Conservation (phyloP, 2,113 vertebrate species). For the Melanostigma gelatinosum region DNA sequence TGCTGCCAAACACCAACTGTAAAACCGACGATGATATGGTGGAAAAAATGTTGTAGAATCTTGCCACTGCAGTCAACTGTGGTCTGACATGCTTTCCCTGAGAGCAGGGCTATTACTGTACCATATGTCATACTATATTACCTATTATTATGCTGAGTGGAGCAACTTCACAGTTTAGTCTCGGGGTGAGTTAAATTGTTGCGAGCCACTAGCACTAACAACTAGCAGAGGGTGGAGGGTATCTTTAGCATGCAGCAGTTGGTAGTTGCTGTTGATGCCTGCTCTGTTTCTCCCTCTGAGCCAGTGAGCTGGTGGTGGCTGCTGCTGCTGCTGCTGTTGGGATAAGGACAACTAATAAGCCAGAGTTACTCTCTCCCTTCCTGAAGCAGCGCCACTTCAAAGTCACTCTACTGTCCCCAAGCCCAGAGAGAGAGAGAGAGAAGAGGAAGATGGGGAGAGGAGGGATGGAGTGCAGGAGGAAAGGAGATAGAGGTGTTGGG, state of each 20-base stretch:
- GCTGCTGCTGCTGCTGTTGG: conserved; percentile 82
- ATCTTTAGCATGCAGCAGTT: conserved; percentile 69
- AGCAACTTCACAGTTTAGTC: conserved; percentile 50
- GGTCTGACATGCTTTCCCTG: conserved; percentile 30
- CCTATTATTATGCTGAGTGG: conserved; percentile 49
- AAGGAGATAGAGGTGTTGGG: background rate
- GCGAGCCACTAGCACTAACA: conserved; percentile 44
- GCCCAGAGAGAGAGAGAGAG: conserved; percentile 49
- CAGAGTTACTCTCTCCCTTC: conserved; percentile 71
- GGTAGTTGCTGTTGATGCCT: conserved; percentile 58
- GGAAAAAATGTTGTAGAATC: conserved; percentile 5
- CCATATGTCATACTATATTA: conserved; percentile 24
- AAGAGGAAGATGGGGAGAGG: conserved; percentile 37
- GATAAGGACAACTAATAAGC: conserved; percentile 83
- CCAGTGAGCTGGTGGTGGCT: conserved; percentile 62
- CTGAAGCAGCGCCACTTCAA: conserved; percentile 76
- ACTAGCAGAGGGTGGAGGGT: conserved; percentile 48
- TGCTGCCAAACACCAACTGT: background rate
- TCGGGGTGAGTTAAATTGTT: conserved; percentile 50
- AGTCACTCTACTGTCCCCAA: conserved; percentile 71
- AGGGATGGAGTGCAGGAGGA: conserved; percentile 51
- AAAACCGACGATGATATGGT: background rate
- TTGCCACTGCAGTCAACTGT: background rate
- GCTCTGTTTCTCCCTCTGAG: conserved; percentile 76
- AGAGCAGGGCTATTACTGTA: conserved; percentile 20